Conservation (phyloP, 2,888 invertebrate species). For the Lochmaea capreae region DNA sequence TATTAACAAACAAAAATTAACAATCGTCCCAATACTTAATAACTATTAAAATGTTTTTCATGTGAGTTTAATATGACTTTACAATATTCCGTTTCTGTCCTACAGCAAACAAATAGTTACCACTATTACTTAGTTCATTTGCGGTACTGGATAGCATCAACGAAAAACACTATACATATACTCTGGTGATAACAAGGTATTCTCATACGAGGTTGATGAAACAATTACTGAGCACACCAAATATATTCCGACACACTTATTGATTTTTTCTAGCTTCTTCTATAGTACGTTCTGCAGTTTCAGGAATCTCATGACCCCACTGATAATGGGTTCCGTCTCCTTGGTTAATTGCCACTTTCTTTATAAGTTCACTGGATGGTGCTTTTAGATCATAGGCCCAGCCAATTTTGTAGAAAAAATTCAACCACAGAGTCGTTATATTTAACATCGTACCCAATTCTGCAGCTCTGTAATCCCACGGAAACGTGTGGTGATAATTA, state of each 20-base stretch:
- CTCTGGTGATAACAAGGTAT: no score
- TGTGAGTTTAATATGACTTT: no score
- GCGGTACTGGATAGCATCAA: no score
- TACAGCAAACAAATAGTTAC: no score
- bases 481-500: constrained; percentile 95
- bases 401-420: constrained; percentile 75
- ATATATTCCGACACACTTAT: neutral
- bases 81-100: no score
- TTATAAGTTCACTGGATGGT: constrained; percentile 70
- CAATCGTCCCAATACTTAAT: no score
- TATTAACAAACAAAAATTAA: no score
- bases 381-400: constrained; percentile 83
- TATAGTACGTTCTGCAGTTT: neutral
- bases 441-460: constrained; percentile 80
- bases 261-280: neutral
- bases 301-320: constrained; percentile 38
- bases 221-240: neutral
- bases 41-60: no score
- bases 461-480: constrained; percentile 93
- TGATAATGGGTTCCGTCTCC: constrained; percentile 63
- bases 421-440: constrained; percentile 76
- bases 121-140: no score
- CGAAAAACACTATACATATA: no score
- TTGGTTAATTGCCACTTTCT: constrained; percentile 68
- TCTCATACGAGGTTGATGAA: no score